Evolutionary conservation across 2,888 invertebrate genomes (phyloP), one percentile per base, ranked within the genome.

Genomic region (Eupeodes latifasciatus): DNA sequence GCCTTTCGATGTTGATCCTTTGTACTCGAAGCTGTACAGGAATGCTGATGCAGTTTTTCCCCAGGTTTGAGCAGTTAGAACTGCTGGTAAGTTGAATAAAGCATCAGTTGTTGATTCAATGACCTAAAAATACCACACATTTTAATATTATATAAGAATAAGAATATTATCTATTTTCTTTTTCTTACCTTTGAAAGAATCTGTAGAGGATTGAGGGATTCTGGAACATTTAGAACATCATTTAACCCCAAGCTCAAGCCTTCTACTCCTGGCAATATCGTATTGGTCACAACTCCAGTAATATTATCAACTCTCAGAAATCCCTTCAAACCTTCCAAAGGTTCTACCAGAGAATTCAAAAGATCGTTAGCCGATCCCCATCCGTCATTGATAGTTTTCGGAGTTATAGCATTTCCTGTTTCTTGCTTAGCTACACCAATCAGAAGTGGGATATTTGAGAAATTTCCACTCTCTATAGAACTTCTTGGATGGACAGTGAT

Each of bases 351-450:
- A 0, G 92, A 92, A 3, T 91, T 91, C 49, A 93, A 85, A 36
- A 93, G 92, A 53, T 92, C 84, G 53, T 93, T 92, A 0, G 91
- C 92, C 0, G 92, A 91, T 0, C 93, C 93, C 77, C 91, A 93
- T 0, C 92, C 90, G 2, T 91, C 90, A 4, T 92, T 90, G 4
- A 93, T 86, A 4, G 90, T 91, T 1, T 91, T 90, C 16, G 93
- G 87, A 0, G 91, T 90, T 19, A 93, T 64, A 89, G 92, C 92
- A 81, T 93, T 93, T 4, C 92, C 93, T 0, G 96, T 96, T 93
- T 97, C 97, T 62, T 96, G 96, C 67, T 95, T 96, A 0, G 96
- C 95, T 4, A 96, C 96, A 1, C 97, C 97, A 0, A 96, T 96
- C 12, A 97, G 93, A 86, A 97, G 92, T 0, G 97, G 97, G 16